Evolutionary conservation across 2,797 vertebrate genomes (phyloP).

Genomic region (Urophycis tenuis): DNA sequence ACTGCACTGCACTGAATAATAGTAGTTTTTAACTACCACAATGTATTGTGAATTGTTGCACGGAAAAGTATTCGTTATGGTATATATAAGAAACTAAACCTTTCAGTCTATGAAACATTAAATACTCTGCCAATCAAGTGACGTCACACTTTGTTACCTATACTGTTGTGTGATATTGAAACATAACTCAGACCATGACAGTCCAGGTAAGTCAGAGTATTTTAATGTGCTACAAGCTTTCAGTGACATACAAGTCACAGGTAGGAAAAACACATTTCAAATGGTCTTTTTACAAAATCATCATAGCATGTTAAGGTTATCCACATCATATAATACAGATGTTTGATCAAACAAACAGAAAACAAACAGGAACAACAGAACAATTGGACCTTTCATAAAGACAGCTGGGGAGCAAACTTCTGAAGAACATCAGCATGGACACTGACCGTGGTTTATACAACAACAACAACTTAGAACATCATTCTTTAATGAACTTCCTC

Average conservation of each 20-base stretch:
- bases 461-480: neutral
- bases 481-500: neutral
- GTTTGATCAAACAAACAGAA: neutral
- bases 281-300: neutral
- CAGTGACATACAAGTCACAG: neutral
- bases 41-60: neutral
- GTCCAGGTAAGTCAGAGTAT: neutral
- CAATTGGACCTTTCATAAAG: neutral
- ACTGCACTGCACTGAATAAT: neutral
- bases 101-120: neutral
- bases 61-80: neutral
- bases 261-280: neutral
- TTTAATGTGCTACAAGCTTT: neutral
- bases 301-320: neutral
- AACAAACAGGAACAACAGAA: neutral
- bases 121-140: neutral
- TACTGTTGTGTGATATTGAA: neutral
- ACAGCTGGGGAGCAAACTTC: neutral
- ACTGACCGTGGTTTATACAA: neutral
- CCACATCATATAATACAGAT: constrained; percentile 1
- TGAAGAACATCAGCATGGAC: neutral
- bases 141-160: neutral
- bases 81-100: neutral
- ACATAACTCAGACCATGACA: neutral
- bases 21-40: neutral